Conservation (phyloP, 1,140 invertebrate genomes). For the Diorhabda elongata region DNA sequence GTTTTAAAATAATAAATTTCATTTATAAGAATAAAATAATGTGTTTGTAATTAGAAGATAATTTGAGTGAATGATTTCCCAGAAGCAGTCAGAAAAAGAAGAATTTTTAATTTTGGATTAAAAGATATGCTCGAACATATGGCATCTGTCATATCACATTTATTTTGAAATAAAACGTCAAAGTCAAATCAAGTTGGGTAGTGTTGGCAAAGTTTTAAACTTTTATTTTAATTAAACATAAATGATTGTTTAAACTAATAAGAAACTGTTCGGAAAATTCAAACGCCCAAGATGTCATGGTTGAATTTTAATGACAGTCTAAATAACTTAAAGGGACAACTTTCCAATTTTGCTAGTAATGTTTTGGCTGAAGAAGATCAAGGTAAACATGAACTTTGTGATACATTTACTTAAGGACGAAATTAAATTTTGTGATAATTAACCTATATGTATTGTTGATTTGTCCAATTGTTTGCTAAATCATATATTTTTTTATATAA, state of each 20-base stretch:
- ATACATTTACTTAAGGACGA: not conserved
- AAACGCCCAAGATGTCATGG: conserved; percentile 62
- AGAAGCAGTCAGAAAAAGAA: no score
- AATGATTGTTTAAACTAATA: not conserved
- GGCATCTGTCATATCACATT: no score
- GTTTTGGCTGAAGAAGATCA: conserved; percentile 60
- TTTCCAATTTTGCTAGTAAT: conserved; percentile 69
- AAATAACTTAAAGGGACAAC: conserved; percentile 67
- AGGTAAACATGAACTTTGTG: conserved; percentile 33
- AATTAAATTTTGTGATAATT: not conserved
- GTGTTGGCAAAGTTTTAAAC: not conserved
- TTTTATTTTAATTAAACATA: not conserved
- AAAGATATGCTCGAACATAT: no score
- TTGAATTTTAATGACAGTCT: conserved; percentile 67
- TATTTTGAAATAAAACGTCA: not conserved
- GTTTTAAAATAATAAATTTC: no score
- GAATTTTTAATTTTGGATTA: no score
- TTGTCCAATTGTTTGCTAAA: not conserved
- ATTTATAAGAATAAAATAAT: no score
- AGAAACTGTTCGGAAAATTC: not conserved
- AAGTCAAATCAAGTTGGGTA: not conserved
- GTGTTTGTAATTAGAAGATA: no score
- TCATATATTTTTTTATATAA: not conserved
- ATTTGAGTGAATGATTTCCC: no score
- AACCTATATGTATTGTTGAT: not conserved